Conservation (phyloP, 2,888 invertebrate genomes). For the Autographa pulchrina region DNA sequence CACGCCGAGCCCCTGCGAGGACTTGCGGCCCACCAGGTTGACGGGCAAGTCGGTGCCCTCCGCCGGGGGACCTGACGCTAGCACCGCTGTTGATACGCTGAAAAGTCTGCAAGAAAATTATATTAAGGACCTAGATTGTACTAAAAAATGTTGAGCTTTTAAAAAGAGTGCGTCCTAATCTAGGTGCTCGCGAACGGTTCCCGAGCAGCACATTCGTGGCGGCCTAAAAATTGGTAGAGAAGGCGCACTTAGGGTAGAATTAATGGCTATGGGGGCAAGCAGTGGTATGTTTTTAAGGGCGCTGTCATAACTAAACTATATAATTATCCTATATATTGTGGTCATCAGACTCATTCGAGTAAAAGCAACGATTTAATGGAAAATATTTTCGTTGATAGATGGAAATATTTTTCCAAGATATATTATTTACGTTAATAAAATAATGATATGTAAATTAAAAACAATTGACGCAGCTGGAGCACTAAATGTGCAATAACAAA, state of each 20-base stretch:
- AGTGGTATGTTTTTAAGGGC: too few relatives aligned
- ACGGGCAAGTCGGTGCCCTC: conserved; percentile 93
- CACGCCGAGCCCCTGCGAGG: conserved; percentile 94
- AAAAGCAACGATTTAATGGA: background rate
- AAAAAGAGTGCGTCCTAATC: too few relatives aligned
- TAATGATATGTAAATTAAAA: background rate
- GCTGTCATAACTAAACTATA: too few relatives aligned
- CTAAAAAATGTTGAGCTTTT: too few relatives aligned
- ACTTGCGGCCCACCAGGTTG: conserved; percentile 94
- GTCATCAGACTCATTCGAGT: too few relatives aligned
- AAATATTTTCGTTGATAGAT: background rate
- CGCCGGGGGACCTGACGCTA: conserved; percentile 93
- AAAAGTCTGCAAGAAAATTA: conserved; percentile 89
- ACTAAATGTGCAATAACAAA: background rate
- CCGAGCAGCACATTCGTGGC: too few relatives aligned
- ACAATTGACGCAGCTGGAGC: background rate
- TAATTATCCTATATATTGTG: too few relatives aligned
- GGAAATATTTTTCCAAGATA: background rate
- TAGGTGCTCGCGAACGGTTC: too few relatives aligned
- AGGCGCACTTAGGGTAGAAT: too few relatives aligned
- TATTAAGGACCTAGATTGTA: background rate
- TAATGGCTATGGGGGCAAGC: too few relatives aligned
- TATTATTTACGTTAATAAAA: background rate
- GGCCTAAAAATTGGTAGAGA: too few relatives aligned
- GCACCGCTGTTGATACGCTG: conserved; percentile 93